Evolutionary conservation across 1,140 invertebrate species (phyloP), one percentile per base, ranked within the genome.

Genomic region (Stegodyphus mimosarum): DNA sequence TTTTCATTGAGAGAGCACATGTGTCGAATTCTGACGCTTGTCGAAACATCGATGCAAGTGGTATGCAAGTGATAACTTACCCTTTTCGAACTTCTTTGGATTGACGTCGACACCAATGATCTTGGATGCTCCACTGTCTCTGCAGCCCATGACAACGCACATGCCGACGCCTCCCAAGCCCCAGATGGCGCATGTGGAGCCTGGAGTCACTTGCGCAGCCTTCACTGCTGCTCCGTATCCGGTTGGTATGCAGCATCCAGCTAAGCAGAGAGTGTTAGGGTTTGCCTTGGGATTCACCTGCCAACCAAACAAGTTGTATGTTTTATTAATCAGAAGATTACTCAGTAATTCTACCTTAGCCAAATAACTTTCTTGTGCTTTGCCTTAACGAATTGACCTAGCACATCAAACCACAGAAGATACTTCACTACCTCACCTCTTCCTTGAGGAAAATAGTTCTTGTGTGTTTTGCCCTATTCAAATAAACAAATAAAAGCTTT

Each of bases 91-190:
- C 91, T 99, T 99, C 5, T 91, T 92, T 10, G 95, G 92, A 91
- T 99, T 99, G 55, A 97, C 92, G 91, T 99, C 98, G 87, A 99
- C 93, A 72, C 97, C 98, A 90, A 99, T 98, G 74, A 99, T 95
- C 87, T 94, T 93, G n/a, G 93, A 93, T n/a, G 98, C 98, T 51
- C 97, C 97, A 73, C 95, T 96, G 76, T 93, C 93, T 89, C 95
- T 95, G 89, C 97, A 98, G 10, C 98, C 98, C 91, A 98, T 93
- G n/a, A 95, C 96, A 18, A 91, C 92, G 76, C 98, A 97, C 70
- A 99, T 91, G 11, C 98, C 98, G 48, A 99, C 97, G 87, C 97
- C 97, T 51, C 98, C 98, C 4, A 98, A 91, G 13, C 97, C 97
- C 95, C 96, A 98, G 87, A 99, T 94, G 33, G 96, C 97, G 90